phyloP scores from a whole-genome alignment of 2,797 vertebrate species.

The Neoniphon sammara region DNA sequence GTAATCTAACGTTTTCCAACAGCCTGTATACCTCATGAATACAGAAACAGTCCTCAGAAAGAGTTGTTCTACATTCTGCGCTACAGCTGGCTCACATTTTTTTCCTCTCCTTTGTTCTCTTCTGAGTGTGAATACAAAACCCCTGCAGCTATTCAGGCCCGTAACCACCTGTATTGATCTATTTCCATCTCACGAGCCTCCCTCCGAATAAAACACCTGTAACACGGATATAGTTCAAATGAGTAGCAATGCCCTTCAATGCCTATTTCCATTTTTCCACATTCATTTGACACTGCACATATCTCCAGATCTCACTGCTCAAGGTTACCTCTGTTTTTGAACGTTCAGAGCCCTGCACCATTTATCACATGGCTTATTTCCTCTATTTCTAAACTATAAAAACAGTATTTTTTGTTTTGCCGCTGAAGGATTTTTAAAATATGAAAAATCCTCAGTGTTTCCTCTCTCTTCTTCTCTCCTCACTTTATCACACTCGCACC shows the following conservation, averaged over 20 bases:
- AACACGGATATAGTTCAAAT: constrained; percentile 44
- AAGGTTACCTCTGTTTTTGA: not conserved
- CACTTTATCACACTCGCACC: not conserved
- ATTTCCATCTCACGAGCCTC: constrained; percentile 46
- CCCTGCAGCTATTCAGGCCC: constrained; percentile 45
- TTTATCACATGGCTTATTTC: constrained; percentile 13
- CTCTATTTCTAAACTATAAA: constrained; percentile 16
- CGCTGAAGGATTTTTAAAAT: not conserved
- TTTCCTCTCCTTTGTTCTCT: constrained; percentile 43
- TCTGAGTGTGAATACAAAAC: constrained; percentile 55
- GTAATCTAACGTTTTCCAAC: constrained; percentile 58
- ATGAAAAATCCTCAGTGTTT: not conserved
- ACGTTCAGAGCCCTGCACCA: constrained; percentile 5
- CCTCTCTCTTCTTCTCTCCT: not conserved
- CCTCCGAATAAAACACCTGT: constrained; percentile 64
- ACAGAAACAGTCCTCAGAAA: constrained; percentile 60
- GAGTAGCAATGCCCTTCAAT: constrained; percentile 45
- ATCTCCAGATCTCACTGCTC: constrained; percentile 28
- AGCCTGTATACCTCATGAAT: constrained; percentile 47
- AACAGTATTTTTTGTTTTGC: not conserved
- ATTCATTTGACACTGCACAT: constrained; percentile 49
- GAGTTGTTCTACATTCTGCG: constrained; percentile 41
- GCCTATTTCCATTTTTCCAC: constrained; percentile 46
- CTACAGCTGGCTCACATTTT: constrained; percentile 25
- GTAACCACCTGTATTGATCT: constrained; percentile 62